Conservation (phyloP, 2,113 vertebrate genomes). For the Pardalotus punctatus region DNA sequence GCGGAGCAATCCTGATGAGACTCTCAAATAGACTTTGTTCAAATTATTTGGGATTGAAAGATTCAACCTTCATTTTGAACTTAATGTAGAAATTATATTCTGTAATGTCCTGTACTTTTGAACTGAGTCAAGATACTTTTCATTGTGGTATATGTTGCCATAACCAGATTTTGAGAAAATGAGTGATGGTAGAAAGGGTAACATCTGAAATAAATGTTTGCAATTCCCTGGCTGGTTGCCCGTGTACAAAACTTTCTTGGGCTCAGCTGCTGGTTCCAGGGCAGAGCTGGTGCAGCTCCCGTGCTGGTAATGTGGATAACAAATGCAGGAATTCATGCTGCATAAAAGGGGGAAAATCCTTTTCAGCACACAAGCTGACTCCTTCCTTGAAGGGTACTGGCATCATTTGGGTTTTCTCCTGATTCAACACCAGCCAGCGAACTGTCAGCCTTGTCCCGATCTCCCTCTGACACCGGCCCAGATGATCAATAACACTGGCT, state of each 20-base stretch:
- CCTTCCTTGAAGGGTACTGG: not conserved
- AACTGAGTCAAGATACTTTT: not conserved
- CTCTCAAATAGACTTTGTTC: not conserved
- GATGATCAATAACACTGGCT: not conserved
- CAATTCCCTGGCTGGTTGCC: not conserved
- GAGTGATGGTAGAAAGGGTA: not conserved
- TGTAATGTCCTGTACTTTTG: not conserved
- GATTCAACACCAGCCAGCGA: not conserved
- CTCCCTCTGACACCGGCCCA: not conserved
- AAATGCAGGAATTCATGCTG: not conserved
- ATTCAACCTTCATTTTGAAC: not conserved
- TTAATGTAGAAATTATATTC: not conserved
- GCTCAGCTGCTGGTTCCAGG: not conserved
- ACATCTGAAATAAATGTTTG: not conserved
- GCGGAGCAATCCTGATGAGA: not conserved
- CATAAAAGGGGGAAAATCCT: not conserved
- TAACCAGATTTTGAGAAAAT: not conserved
- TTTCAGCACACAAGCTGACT: not conserved
- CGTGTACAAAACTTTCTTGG: not conserved
- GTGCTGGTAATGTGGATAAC: not conserved
- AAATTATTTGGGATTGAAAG: not conserved
- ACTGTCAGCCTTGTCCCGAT: not conserved
- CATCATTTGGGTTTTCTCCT: not conserved
- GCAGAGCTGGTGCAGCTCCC: not conserved
- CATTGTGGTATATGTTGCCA: not conserved